These are phyloP conservation scores for Druon quercuslanigerum DNA, from an alignment of 1,140 invertebrate genomes.

Conservation along the genomic window DNA sequence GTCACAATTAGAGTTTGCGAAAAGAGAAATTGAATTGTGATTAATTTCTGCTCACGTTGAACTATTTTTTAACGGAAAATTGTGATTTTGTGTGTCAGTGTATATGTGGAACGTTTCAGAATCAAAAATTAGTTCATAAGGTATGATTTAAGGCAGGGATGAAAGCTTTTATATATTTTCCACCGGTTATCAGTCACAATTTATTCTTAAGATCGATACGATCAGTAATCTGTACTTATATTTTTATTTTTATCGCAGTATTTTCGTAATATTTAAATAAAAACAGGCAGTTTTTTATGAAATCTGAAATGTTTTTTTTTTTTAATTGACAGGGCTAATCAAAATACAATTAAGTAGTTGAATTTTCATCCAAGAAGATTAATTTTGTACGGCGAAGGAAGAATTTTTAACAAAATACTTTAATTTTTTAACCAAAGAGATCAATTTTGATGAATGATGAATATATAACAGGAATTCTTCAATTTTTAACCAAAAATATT, in stretches of 20 bases:
- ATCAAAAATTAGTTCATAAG: neutral
- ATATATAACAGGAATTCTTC: too few relatives aligned
- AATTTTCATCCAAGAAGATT: too few relatives aligned
- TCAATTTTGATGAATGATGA: too few relatives aligned
- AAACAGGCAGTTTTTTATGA: slow-evolving; percentile 27
- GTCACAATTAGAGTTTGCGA: slow-evolving; percentile 55
- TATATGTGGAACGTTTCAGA: neutral
- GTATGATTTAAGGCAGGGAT: neutral
- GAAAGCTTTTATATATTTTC: neutral
- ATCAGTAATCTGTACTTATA: neutral
- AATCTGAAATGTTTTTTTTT: neutral
- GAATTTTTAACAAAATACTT: too few relatives aligned
- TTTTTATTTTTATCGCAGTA: neutral
- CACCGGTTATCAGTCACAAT: neutral
- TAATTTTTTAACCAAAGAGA: too few relatives aligned
- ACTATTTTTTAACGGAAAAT: too few relatives aligned
- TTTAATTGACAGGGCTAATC: too few relatives aligned
- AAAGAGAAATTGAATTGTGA: slow-evolving; percentile 35
- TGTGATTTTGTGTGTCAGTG: too few relatives aligned
- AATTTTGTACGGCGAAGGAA: too few relatives aligned
- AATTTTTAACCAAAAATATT: too few relatives aligned
- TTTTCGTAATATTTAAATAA: slow-evolving; percentile 40
- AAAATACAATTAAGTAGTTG: too few relatives aligned
- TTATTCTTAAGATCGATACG: neutral
- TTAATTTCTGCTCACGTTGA: neutral